Evolutionary conservation across 53 echinoderm and acorn worm species (phyloP), one percentile per base, ranked within the genome.

Genomic region (Apostichopus leukothele): DNA sequence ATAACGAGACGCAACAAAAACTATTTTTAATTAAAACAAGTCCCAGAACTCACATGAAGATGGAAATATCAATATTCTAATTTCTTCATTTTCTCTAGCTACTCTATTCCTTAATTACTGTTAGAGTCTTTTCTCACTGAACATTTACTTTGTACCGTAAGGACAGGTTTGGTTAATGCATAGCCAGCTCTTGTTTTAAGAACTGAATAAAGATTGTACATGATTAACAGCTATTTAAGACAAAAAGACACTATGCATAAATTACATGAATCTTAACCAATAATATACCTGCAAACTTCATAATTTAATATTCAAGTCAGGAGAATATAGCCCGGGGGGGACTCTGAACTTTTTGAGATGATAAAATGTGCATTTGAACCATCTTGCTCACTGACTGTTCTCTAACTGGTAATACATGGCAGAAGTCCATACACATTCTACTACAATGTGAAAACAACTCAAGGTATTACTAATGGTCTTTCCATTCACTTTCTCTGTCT

Each of bases 1-100:
- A 71, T 71, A 71, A 71, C 16, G 71, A 71, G 71, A 71, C n/a
- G 71, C 71, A 14, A 19, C 18, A 71, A 71, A 71, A 71, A 71
- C 39, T 39, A 3, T 39, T 71, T n/a, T 71, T 71, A 71, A 71
- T 71, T 71, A 71, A 71, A 71, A 71, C 14, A 13, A 6, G 71
- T 71, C 71, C 18, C 71, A 71, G 5, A 71, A 63, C 16, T 16
- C 63, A 63, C 39, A 39, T 39, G 2, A 39, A 39, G 3, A 63
- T 11, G 63, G 63, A 63, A 9, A 63, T 13, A 63, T 63, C 16
- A 63, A 63, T 63, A 63, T 63, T 71, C 14, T 19, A n/a, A 71
- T 71, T 71, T 71, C 20, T 16, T 71, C 18, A 16, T 71, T 71
- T 18, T 2, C 71, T n/a, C 5, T 71, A 16, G 3, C 63, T 13